Evolutionary conservation across 2,888 invertebrate genomes (phyloP).

Genomic region (Cybosia mesomella): DNA sequence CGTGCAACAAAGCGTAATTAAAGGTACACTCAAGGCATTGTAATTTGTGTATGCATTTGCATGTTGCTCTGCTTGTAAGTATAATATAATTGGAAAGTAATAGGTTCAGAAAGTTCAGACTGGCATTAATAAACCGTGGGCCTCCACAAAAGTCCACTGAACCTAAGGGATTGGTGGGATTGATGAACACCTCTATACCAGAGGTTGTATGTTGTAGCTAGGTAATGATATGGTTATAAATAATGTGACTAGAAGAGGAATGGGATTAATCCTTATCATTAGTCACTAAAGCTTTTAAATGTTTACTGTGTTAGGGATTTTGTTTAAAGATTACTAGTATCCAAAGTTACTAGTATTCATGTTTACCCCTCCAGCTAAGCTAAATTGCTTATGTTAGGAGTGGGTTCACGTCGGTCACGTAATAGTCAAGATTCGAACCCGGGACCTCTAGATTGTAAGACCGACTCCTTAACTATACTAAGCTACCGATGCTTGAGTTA

Average conservation of each 20-base stretch:
- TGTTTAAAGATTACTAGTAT: no score
- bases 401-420: no score
- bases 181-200: no score
- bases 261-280: background rate
- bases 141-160: background rate
- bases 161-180: background rate
- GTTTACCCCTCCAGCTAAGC: no score
- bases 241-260: background rate
- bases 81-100: background rate
- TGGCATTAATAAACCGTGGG: background rate
- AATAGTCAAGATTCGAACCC: background rate
- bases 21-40: slow-evolving; percentile 61
- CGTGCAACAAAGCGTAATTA: slow-evolving; percentile 62
- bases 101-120: slow-evolving; percentile 9
- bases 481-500: background rate
- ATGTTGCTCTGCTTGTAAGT: slow-evolving; percentile 25
- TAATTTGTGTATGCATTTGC: slow-evolving; percentile 45
- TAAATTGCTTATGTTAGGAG: no score
- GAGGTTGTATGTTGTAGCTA: background rate
- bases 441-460: background rate
- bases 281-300: background rate
- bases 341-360: no score
- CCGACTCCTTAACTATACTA: background rate
- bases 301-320: background rate
- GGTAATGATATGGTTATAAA: background rate